Evolutionary conservation across 1,140 invertebrate genomes (phyloP).

Genomic region (Chionoecetes opilio): DNA sequence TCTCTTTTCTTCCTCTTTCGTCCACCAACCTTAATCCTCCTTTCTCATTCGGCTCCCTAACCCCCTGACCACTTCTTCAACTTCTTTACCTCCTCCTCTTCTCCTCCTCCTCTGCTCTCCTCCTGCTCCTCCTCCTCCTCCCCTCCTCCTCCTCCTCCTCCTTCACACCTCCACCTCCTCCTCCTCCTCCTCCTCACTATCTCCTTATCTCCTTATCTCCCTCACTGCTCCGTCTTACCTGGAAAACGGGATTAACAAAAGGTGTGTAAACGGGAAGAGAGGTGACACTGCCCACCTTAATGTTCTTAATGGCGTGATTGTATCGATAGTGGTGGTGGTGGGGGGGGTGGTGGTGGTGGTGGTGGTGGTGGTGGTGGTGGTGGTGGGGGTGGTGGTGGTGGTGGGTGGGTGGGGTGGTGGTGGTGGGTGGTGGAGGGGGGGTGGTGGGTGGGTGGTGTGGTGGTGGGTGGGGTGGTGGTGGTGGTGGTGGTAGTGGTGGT

Average conservation of each 20-base stretch:
- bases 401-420: background rate
- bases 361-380: background rate
- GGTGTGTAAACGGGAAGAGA: conserved; percentile 25
- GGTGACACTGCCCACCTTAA: conserved; percentile 1
- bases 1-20: background rate
- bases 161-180: background rate
- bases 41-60: background rate
- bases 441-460: too few relatives aligned
- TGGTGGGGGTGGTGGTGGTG: background rate
- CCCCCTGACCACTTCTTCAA: conserved; percentile 7
- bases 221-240: background rate
- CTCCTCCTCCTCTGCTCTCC: background rate
- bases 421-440: too few relatives aligned
- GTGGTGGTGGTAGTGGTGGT: too few relatives aligned
- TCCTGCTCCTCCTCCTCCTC: background rate
- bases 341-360: background rate
- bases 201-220: background rate
- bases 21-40: background rate
- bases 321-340: background rate
- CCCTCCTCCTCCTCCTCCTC: background rate
- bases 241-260: conserved; percentile 17
- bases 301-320: conserved; percentile 18
- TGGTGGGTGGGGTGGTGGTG: too few relatives aligned
- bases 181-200: background rate
- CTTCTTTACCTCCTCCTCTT: background rate